Percentiles rank a stretch among this genome's conserved stretches.
Evolutionary conservation across 2,113 vertebrate genomes (phyloP).

Genomic region (Rhinoptilus africanus): DNA sequence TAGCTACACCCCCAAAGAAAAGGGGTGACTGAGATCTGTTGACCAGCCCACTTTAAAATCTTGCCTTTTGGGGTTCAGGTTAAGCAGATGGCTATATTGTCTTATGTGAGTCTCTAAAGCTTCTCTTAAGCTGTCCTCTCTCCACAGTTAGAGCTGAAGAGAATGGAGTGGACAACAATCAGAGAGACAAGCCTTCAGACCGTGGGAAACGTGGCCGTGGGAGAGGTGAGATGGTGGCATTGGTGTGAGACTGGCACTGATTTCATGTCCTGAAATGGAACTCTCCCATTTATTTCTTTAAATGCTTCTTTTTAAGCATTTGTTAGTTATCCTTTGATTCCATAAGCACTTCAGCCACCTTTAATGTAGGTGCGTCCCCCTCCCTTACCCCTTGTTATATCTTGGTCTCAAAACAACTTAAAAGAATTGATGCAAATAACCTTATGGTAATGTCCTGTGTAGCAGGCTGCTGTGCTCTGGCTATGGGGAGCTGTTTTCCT

Average conservation of each 20-base stretch:
- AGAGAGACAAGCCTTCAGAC: slow-evolving; percentile 85
- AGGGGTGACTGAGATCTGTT: not conserved
- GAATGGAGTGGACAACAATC: slow-evolving; percentile 87
- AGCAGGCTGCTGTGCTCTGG: not conserved
- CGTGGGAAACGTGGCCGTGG: slow-evolving; percentile 85
- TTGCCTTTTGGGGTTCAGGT: not conserved
- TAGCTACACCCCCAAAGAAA: not conserved
- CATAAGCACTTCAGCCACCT: not conserved
- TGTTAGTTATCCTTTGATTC: not conserved
- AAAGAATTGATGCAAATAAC: not conserved
- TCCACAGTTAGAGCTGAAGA: slow-evolving; percentile 87
- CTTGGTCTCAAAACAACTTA: not conserved
- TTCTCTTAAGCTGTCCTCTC: slow-evolving; percentile 17
- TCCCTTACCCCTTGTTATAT: not conserved
- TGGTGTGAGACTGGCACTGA: not conserved
- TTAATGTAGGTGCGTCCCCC: not conserved
- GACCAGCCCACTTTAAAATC: not conserved
- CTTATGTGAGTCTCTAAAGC: not conserved
- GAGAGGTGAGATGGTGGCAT: slow-evolving; percentile 79
- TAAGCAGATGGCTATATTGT: not conserved
- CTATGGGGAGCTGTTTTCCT: not conserved
- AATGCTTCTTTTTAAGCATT: not conserved
- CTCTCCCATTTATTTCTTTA: not conserved
- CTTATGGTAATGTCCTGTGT: not conserved
- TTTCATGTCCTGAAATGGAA: not conserved